Evolutionary conservation across 2,113 vertebrate genomes (phyloP).

Genomic region (Sisor rabdophorus): DNA sequence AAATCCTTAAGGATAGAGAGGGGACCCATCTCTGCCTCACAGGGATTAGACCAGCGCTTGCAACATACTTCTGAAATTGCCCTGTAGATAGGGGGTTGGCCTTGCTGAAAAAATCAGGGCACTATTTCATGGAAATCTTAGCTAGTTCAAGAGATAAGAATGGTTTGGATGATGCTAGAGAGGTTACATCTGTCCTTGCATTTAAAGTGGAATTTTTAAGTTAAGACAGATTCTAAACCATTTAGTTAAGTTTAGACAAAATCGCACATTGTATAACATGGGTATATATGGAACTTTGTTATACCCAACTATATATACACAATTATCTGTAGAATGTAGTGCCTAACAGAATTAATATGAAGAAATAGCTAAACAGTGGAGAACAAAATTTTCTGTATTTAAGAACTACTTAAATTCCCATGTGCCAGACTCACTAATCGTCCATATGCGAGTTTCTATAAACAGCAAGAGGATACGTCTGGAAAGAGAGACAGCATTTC

Average conservation of each 20-base stretch:
- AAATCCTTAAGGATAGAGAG: slow-evolving; percentile 59
- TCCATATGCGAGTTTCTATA: slow-evolving; percentile 23
- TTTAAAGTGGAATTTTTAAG: slow-evolving; percentile 3
- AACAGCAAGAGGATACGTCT: not conserved
- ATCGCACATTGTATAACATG: not conserved
- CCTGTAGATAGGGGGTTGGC: slow-evolving; percentile 49
- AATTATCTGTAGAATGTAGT: not conserved
- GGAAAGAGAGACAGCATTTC: slow-evolving; percentile 7
- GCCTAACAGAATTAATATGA: not conserved
- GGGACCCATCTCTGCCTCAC: slow-evolving; percentile 48
- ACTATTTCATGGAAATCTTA: slow-evolving; percentile 25
- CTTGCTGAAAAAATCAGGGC: slow-evolving; percentile 43
- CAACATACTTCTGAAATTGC: slow-evolving; percentile 58
- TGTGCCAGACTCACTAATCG: slow-evolving; percentile 13
- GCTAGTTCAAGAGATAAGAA: slow-evolving; percentile 30
- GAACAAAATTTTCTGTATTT: not conserved
- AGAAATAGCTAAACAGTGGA: not conserved
- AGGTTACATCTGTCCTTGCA: slow-evolving; percentile 32
- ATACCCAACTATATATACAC: not conserved
- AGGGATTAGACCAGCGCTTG: slow-evolving; percentile 53
- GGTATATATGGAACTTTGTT: not conserved
- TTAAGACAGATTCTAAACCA: not conserved
- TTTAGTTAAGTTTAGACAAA: not conserved
- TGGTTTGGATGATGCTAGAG: slow-evolving; percentile 42
- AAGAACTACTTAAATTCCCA: slow-evolving; percentile 16